Evolutionary conservation across 2,888 invertebrate genomes (phyloP), one percentile per base, ranked within the genome.

Genomic region (Malachius bipustulatus): DNA sequence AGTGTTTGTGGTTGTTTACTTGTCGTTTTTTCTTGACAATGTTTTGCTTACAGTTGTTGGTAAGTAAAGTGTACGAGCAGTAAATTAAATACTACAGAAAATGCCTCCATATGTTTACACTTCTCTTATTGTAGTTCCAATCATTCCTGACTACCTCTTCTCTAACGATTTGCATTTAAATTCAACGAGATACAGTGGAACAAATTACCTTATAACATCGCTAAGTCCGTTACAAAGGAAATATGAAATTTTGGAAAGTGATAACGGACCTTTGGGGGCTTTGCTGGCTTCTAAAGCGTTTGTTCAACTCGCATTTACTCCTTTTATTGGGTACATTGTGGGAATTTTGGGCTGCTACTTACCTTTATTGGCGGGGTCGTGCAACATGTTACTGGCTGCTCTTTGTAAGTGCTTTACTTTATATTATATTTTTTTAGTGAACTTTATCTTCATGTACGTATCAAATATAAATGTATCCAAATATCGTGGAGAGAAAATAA

Each of bases 31-130:
- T 50, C 62, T 84, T 58, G 90, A 91, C 65, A 91, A 90, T 62
- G 76, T 89, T 42, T 69, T 91, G 13, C 69, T 90, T 30, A 90
- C 90, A 19, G 83, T 88, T 24, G 79, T 91, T 32, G 91, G 90
- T 91, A 63, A 75, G 78, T 63, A 39, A 24, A 12, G 29, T 32
- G 13, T 29, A n/a, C n/a, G n/a, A n/a, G n/a, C n/a, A n/a, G n/a
- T n/a, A n/a, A n/a, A n/a, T n/a, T n/a, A n/a, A n/a, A 34, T 14
- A 14, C 13, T n/a, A 19, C 24, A 19, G n/a, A 19, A 6, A 19
- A 8, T 19, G 24, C n/a, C 24, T 8, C n/a, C n/a, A 19, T n/a
- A 8, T 8, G 6, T 8, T 19, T 19, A 19, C 6, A n/a, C n/a
- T 19, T 19, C n/a, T 19, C 24, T 8, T 19, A 19, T 37, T 39